phyloP scores from a whole-genome alignment of 2,888 invertebrate species.

The Apodemia mormo region DNA sequence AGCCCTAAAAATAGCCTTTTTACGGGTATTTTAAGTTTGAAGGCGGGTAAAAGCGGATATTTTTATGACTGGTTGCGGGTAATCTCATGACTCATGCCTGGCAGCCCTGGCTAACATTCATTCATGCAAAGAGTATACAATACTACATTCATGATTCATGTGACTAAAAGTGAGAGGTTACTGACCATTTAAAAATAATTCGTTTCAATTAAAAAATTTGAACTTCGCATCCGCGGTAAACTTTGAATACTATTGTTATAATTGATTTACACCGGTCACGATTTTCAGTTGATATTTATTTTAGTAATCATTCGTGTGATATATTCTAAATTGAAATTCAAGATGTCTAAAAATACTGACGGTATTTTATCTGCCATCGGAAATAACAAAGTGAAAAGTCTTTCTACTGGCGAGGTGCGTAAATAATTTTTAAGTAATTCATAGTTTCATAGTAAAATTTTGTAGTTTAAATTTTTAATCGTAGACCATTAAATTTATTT shows the following conservation, averaged over 20 bases:
- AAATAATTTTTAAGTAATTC: not conserved
- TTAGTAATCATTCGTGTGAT: not conserved
- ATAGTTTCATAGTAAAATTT: not conserved
- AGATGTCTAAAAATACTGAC: constrained; percentile 37
- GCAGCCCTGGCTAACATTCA: no score
- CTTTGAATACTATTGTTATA: not conserved
- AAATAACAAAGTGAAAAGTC: constrained; percentile 62
- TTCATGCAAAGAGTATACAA: no score
- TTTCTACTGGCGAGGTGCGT: constrained; percentile 63
- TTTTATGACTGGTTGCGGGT: no score
- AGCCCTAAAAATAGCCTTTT: no score
- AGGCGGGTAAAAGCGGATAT: no score
- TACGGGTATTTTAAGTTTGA: no score
- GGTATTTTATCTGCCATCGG: constrained; percentile 58
- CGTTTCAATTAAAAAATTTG: not conserved
- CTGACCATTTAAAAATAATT: not conserved
- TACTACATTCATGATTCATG: not conserved
- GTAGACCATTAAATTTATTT: not conserved
- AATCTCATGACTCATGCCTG: no score
- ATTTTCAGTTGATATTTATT: not conserved
- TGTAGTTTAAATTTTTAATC: not conserved
- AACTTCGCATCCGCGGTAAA: not conserved
- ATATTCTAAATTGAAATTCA: constrained; percentile 26
- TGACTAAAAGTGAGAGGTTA: not conserved
- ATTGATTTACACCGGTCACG: not conserved